These are phyloP conservation scores for Scaptomyza reducta DNA, from an alignment of 2,888 invertebrate genomes.

Conservation along the genomic window DNA sequence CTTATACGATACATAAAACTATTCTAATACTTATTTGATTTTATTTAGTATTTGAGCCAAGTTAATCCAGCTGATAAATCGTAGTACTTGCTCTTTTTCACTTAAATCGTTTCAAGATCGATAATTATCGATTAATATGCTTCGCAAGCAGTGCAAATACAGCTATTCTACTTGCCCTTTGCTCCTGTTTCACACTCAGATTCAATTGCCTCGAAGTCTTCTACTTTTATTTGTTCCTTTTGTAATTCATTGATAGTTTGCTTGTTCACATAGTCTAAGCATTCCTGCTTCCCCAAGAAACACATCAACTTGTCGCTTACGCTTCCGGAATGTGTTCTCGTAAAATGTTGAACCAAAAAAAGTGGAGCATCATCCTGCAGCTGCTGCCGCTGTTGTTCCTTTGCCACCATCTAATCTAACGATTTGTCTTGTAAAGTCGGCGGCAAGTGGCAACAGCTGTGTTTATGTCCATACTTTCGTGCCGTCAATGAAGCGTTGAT, in stretches of 20 bases:
- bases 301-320: background rate
- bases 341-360: constrained; percentile 50
- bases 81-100: background rate
- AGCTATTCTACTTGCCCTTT: too few species aligned
- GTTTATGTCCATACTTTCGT: constrained; percentile 56
- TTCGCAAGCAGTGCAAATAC: background rate
- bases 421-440: constrained; percentile 50
- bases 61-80: too few species aligned
- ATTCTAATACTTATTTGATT: too few species aligned
- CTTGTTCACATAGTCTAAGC: background rate
- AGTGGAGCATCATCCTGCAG: constrained; percentile 39
- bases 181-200: background rate
- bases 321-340: constrained; percentile 21
- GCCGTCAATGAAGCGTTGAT: constrained; percentile 73
- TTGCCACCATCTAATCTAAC: constrained; percentile 40
- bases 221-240: background rate
- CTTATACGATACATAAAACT: too few species aligned
- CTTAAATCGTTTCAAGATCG: background rate
- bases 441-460: constrained; percentile 46
- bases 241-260: background rate
- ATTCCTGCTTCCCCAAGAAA: constrained; percentile 3
- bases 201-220: background rate
- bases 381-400: constrained; percentile 8
- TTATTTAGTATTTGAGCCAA: too few species aligned
- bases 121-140: background rate